Evolutionary conservation across 2,888 invertebrate genomes (phyloP), one percentile per base, ranked within the genome.

Genomic region (Parnassius glacialis): DNA sequence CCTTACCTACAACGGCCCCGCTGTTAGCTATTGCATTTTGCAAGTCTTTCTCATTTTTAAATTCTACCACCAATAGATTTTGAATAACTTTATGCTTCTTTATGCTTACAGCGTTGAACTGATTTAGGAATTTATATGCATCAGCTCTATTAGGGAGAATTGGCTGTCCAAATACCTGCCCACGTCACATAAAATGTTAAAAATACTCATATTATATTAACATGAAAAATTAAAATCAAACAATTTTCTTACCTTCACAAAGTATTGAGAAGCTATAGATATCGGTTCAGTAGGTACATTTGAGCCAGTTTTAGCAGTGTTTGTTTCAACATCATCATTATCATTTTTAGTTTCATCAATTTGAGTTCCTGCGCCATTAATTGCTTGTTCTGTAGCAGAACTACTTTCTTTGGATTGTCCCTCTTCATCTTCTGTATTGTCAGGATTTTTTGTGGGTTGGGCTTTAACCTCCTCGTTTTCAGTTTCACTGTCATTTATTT

Each of bases 71-170:
- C 52, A 90, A 69, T 48, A 90, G 69, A 66, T 85, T 85, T 60
- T 78, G 80, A 44, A 85, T 72, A 25, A 68, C 67, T 61, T 80
- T 83, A 65, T 87, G 87, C 60, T 87, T 87, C 70, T 90, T 90
- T 13, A 89, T 81, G 1, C 79, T 73, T n/a, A 71, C 71, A 0
- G 87, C 84, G 12, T 79, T 70, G 70, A 75, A 90, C 7, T 75
- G 52, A 9, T 76, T 70, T 43, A 90, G 71, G 72, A 88, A 90
- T 9, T 67, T 60, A 53, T 82, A 80, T 81, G 89, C 85, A 1
- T 71, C 61, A n/a, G 75, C 75, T 52, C 80, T 78, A 13, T 79
- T 79, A 0, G 90, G 90, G 43, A 90, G 65, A 0, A 60, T 44
- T 0, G 89, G 90, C 9, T 74, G 75, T 10, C 86, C 87, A 48